Percentiles rank a stretch among this genome's conserved stretches.
These are phyloP conservation scores for Paramisgurnus dabryanus DNA, from an alignment of 2,113 vertebrate genomes.

Conservation along the genomic window DNA sequence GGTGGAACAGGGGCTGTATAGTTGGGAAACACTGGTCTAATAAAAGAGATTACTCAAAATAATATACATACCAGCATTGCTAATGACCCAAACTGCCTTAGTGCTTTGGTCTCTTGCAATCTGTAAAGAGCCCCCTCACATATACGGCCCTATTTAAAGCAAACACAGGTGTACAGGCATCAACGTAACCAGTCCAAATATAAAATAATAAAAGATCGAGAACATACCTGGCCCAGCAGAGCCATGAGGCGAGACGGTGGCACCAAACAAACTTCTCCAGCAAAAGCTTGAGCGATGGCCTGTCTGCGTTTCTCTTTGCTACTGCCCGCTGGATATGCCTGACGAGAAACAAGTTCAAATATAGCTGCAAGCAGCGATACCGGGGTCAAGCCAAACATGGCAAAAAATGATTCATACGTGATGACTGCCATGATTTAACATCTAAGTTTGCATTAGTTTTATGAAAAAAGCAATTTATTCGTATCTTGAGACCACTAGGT, in stretches of 20 bases:
- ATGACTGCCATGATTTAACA: too few relatives aligned
- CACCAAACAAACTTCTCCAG: conserved; percentile 97
- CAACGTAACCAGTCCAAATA: not conserved
- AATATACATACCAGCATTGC: conserved; percentile 50
- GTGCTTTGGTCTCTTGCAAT: conserved; percentile 54
- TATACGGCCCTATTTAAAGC: conserved; percentile 40
- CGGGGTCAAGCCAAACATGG: too few relatives aligned
- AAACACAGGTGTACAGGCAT: not conserved
- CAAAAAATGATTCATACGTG: too few relatives aligned
- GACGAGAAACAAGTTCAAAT: not conserved
- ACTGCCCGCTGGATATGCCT: conserved; percentile 96
- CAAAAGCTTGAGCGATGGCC: conserved; percentile 92
- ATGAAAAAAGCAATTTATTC: too few relatives aligned
- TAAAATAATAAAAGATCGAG: not conserved
- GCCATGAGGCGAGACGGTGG: conserved; percentile 98
- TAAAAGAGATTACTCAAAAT: not conserved
- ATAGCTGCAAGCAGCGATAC: too few relatives aligned
- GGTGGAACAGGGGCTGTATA: too few relatives aligned
- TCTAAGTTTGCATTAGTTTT: too few relatives aligned
- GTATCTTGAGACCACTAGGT: too few relatives aligned
- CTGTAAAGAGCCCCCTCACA: conserved; percentile 53
- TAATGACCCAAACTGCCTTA: conserved; percentile 54
- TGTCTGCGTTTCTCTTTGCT: conserved; percentile 95
- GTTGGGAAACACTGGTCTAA: not conserved
- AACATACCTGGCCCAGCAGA: conserved; percentile 88